Evolutionary conservation across 2,888 invertebrate species (phyloP).

Genomic region (Napeogenes inachia): DNA sequence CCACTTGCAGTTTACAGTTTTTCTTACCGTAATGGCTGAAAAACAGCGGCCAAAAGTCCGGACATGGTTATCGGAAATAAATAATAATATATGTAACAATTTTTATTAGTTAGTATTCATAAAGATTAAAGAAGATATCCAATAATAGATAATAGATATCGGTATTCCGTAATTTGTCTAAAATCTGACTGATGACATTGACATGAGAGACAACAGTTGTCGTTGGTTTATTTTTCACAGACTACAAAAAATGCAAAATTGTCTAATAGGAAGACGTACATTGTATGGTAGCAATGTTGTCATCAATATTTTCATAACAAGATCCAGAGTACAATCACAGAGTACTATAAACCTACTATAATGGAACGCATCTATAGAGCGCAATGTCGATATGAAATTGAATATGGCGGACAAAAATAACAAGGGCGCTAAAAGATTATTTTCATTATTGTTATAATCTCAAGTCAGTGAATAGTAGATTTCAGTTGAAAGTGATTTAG

Average conservation of each 20-base stretch:
- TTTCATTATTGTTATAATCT: constrained; percentile 50
- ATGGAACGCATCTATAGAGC: constrained; percentile 18
- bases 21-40: constrained; percentile 56
- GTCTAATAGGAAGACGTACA: not conserved
- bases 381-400: constrained; percentile 39
- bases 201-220: too few relatives aligned
- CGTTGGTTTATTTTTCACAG: not conserved
- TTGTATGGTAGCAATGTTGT: constrained; percentile 2
- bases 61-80: constrained; percentile 45
- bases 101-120: not conserved
- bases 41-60: constrained; percentile 48
- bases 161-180: too few relatives aligned
- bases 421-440: constrained; percentile 75
- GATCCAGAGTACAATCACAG: not conserved
- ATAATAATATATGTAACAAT: not conserved
- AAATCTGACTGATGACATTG: too few relatives aligned
- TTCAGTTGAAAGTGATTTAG: constrained; percentile 39
- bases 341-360: not conserved
- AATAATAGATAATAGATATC: too few relatives aligned
- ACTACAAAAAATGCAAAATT: not conserved
- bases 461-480: constrained; percentile 42
- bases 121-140: not conserved
- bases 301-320: constrained; percentile 6
- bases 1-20: constrained; percentile 2
- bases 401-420: constrained; percentile 77